A percentile compares a stretch with the other conserved stretches of the same genome.
Conservation (phyloP, 2,888 invertebrate species). For the Patella pellucida region DNA sequence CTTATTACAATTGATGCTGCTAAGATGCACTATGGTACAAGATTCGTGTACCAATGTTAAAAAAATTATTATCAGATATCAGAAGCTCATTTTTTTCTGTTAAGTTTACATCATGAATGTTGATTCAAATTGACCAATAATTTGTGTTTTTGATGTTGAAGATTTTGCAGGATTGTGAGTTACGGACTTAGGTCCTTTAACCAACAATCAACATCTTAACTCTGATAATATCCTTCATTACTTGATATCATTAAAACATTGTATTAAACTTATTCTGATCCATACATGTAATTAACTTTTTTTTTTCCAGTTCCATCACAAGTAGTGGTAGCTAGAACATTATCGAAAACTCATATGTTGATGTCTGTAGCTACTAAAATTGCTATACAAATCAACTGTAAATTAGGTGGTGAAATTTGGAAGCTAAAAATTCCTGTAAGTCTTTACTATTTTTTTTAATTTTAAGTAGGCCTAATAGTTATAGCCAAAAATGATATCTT, state of each 20-base stretch:
- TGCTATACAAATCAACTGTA: constrained; percentile 92
- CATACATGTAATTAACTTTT: constrained; percentile 10
- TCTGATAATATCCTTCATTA: neutral
- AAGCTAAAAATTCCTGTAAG: constrained; percentile 75
- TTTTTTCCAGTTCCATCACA: constrained; percentile 73
- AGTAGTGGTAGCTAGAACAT: constrained; percentile 73
- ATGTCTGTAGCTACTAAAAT: constrained; percentile 92
- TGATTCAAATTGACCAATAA: too few relatives aligned
- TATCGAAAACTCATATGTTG: constrained; percentile 74
- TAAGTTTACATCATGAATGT: too few relatives aligned
- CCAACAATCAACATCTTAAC: neutral
- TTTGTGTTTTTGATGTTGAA: too few relatives aligned
- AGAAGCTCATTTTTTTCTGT: too few relatives aligned
- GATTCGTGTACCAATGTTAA: too few relatives aligned
- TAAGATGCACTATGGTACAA: too few relatives aligned
- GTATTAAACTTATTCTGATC: neutral
- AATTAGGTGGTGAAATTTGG: constrained; percentile 94
- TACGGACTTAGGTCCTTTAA: too few relatives aligned
- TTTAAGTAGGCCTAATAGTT: too few relatives aligned
- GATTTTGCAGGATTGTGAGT: too few relatives aligned
- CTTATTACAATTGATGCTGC: too few relatives aligned
- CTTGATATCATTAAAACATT: neutral
- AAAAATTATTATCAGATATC: too few relatives aligned
- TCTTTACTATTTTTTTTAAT: constrained; percentile 15
- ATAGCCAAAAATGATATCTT: too few relatives aligned